These are phyloP conservation scores for Alentia gelatinosa DNA, from an alignment of 2,888 invertebrate species.

Conservation along the genomic window DNA sequence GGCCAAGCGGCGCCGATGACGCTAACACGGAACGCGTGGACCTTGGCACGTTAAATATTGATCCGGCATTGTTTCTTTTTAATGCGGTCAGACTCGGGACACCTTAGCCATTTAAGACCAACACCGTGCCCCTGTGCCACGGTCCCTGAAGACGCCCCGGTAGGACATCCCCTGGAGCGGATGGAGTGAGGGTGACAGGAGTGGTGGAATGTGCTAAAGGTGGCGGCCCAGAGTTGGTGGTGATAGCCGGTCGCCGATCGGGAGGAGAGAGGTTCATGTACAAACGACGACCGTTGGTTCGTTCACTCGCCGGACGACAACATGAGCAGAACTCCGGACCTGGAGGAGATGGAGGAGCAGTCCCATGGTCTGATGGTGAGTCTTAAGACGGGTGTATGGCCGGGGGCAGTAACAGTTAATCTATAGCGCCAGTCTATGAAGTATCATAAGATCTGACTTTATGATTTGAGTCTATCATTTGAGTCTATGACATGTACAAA, in stretches of 20 bases:
- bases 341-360: constrained; percentile 34
- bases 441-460: no score
- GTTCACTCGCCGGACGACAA: background rate
- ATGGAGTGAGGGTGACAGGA: background rate
- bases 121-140: background rate
- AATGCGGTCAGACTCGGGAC: background rate
- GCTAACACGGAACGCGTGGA: background rate
- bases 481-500: no score
- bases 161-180: background rate
- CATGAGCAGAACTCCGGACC: constrained; percentile 10
- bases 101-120: constrained; percentile 10
- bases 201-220: background rate
- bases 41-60: constrained; percentile 16
- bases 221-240: background rate
- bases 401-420: no score
- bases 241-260: background rate
- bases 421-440: no score
- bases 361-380: constrained; percentile 37
- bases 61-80: background rate
- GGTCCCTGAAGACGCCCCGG: background rate
- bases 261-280: background rate
- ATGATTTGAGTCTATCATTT: no score
- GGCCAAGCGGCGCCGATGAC: background rate
- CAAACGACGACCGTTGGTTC: no score
- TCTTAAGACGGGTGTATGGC: background rate